phyloP scores from a whole-genome alignment of 35 echinoderm and acorn worm species.

The Heliocidaris tuberculata region DNA sequence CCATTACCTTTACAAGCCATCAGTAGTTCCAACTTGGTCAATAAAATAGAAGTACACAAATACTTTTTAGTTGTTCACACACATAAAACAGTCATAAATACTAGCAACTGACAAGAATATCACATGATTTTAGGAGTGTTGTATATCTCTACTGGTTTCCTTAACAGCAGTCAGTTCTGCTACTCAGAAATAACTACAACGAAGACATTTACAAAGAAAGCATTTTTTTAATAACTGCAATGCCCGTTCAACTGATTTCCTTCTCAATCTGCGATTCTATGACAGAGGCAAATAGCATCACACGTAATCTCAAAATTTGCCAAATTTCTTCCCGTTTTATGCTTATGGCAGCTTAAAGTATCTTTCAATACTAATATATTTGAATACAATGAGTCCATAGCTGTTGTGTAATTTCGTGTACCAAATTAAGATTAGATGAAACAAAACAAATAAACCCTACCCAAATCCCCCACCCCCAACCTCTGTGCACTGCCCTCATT shows the following conservation, averaged over 20 bases:
- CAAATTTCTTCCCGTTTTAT: neutral
- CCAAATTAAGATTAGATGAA: too few relatives aligned
- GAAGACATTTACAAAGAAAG: neutral
- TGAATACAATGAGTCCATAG: neutral
- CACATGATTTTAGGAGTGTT: neutral
- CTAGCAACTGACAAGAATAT: neutral
- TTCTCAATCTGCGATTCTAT: too few relatives aligned
- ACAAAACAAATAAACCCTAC: too few relatives aligned
- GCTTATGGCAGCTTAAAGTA: neutral
- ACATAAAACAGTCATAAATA: slow-evolving; percentile 19
- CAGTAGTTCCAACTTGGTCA: neutral
- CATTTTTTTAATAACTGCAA: too few relatives aligned
- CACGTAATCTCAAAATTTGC: neutral
- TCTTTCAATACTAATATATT: neutral
- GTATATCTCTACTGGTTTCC: neutral
- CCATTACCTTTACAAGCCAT: neutral
- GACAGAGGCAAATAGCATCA: too few relatives aligned
- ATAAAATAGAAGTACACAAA: neutral
- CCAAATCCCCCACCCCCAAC: too few relatives aligned
- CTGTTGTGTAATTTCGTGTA: too few relatives aligned
- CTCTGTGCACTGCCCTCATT: too few relatives aligned
- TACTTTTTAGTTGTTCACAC: neutral
- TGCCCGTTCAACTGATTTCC: too few relatives aligned
- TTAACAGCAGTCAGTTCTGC: neutral
- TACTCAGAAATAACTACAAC: neutral